phyloP scores from a whole-genome alignment of 2,113 vertebrate species.

The Chrysochloris asiatica region DNA sequence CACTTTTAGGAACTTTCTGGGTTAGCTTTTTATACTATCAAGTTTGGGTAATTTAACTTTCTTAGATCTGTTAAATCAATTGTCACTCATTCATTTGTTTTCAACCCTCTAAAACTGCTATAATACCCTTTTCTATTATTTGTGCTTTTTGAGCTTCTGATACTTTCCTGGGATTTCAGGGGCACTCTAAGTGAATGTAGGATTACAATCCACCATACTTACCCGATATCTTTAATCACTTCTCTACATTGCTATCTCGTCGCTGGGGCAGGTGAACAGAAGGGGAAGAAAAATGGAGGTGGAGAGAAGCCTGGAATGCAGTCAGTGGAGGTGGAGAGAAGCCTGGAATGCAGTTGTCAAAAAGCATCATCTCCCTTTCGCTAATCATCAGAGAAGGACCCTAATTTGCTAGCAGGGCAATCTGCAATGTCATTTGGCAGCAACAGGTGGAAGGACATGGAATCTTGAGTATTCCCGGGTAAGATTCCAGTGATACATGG shows the following conservation, averaged over 20 bases:
- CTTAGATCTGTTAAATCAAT: constrained; percentile 13
- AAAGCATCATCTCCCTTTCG: neutral
- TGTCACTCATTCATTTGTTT: neutral
- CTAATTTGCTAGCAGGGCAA: neutral
- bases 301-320: neutral
- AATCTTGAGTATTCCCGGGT: too few species aligned
- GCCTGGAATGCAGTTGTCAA: neutral
- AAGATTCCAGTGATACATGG: neutral
- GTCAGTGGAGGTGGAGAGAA: too few species aligned
- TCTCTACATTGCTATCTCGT: neutral
- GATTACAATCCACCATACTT: neutral
- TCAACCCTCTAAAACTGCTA: neutral
- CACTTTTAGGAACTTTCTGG: neutral
- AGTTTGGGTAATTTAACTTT: constrained; percentile 11
- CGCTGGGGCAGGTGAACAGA: neutral
- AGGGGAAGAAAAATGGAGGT: neutral
- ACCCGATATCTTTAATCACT: neutral
- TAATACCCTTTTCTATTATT: neutral
- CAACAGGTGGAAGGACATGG: neutral
- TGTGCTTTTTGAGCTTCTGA: neutral
- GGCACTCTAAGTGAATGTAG: neutral
- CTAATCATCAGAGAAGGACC: neutral
- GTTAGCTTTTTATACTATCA: neutral
- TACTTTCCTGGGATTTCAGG: neutral
- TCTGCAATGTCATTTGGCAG: neutral